These are phyloP conservation scores for Cyanistes caeruleus DNA, from an alignment of 2,113 vertebrate genomes.

Conservation along the genomic window DNA sequence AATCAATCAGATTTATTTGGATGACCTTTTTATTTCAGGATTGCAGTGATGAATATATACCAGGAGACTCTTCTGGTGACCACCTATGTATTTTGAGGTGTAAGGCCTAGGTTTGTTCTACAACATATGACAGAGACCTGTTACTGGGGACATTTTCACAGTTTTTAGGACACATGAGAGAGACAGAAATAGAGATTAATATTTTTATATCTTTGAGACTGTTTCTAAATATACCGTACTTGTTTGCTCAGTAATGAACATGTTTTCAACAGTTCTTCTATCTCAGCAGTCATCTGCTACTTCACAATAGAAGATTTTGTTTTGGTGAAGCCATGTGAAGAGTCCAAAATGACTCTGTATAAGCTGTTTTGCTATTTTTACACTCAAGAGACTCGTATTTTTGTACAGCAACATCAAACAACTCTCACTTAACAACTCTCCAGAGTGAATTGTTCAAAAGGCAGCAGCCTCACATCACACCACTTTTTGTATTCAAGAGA, in stretches of 20 bases:
- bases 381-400: neutral
- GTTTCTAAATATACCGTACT: neutral
- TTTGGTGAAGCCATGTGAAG: neutral
- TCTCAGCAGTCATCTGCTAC: slow-evolving; percentile 7
- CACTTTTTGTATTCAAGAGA: neutral
- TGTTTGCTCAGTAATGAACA: neutral
- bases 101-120: neutral
- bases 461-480: neutral
- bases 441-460: neutral
- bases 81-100: neutral
- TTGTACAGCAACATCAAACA: neutral
- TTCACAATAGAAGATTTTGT: neutral
- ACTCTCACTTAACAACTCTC: neutral
- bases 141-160: neutral
- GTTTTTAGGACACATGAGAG: neutral
- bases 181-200: neutral
- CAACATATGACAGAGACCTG: neutral
- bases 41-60: neutral
- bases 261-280: neutral
- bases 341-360: neutral
- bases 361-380: slow-evolving; percentile 45
- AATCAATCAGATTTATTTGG: neutral
- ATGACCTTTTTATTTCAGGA: neutral
- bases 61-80: neutral
- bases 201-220: neutral